Percentiles rank a stretch among this genome's conserved stretches.
Conservation (phyloP, 2,113 vertebrate genomes). For the Chrysochloris asiatica region DNA sequence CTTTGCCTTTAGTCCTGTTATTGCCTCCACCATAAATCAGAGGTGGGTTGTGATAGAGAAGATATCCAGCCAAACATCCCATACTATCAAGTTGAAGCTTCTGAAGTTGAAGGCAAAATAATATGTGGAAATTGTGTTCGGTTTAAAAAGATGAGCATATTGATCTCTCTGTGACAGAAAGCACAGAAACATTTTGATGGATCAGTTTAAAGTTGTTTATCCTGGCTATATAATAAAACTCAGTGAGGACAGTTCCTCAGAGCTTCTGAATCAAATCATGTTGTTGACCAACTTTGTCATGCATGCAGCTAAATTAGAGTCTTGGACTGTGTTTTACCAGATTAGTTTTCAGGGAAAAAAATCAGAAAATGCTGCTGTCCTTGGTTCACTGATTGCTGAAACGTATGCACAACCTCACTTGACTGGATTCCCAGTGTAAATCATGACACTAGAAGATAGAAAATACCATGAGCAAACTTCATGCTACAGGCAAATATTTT, state of each 20-base stretch:
- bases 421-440: constrained; percentile 5
- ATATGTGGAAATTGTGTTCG: neutral
- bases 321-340: neutral
- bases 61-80: neutral
- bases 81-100: neutral
- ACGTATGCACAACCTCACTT: neutral
- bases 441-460: neutral
- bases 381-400: neutral
- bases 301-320: neutral
- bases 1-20: neutral
- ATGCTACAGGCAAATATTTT: constrained; percentile 28
- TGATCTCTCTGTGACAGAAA: neutral
- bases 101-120: neutral
- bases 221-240: neutral
- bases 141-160: neutral
- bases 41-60: neutral
- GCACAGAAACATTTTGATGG: neutral
- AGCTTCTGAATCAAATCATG: constrained; percentile 12
- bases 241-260: neutral
- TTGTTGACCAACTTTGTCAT: neutral
- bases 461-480: neutral
- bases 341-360: neutral
- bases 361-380: neutral
- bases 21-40: neutral
- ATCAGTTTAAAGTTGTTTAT: neutral